Conservation (phyloP, 2,797 vertebrate species). For the Enteromius mattozi region DNA sequence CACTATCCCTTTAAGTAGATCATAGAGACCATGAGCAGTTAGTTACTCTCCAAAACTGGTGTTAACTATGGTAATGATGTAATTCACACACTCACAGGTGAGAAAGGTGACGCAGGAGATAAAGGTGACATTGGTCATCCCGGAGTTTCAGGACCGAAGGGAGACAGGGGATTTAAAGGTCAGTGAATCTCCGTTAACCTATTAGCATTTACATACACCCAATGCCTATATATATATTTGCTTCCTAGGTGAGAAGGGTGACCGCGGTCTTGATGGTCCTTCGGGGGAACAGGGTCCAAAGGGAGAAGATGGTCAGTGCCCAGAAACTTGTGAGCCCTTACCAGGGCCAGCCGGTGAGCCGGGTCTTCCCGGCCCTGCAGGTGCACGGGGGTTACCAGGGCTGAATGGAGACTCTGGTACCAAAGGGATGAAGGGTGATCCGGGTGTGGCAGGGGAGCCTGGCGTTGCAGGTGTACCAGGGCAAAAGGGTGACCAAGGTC, state of each 20-base stretch:
- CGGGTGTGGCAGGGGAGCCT: constrained; percentile 41
- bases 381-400: constrained; percentile 66
- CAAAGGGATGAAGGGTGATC: constrained; percentile 60
- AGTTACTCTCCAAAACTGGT: background rate
- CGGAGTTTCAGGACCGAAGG: constrained; percentile 67
- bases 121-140: constrained; percentile 65
- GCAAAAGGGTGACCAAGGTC: constrained; percentile 68
- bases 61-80: background rate
- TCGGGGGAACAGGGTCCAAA: constrained; percentile 67
- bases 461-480: constrained; percentile 53
- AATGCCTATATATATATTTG: background rate
- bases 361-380: constrained; percentile 67
- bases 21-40: background rate
- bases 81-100: constrained; percentile 62
- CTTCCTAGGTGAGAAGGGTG: constrained; percentile 75
- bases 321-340: constrained; percentile 60
- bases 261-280: constrained; percentile 62
- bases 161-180: constrained; percentile 74
- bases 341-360: constrained; percentile 60
- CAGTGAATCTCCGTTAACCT: background rate
- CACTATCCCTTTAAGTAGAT: background rate
- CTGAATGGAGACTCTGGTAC: constrained; percentile 56
- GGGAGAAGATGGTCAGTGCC: constrained; percentile 71
- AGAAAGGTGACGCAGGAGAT: constrained; percentile 72
- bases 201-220: background rate